Conservation (phyloP, 2,113 vertebrate genomes). For the Riparia riparia region DNA sequence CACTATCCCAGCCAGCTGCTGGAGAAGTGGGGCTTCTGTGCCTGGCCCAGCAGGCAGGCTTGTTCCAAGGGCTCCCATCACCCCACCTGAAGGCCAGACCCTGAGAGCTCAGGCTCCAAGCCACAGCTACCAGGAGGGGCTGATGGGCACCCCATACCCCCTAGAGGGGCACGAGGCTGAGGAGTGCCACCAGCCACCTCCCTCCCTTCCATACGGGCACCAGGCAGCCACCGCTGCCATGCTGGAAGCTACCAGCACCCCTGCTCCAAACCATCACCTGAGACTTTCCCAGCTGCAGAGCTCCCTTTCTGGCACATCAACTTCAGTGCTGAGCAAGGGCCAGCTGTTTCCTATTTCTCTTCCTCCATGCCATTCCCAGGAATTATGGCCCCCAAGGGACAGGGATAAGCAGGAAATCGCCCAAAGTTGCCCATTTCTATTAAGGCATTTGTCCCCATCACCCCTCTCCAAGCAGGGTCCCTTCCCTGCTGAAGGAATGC, state of each 20-base stretch:
- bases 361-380: not conserved
- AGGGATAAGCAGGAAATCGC: not conserved
- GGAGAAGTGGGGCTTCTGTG: not conserved
- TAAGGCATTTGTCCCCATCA: not conserved
- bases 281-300: not conserved
- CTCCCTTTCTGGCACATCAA: not conserved
- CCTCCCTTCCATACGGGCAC: not conserved
- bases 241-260: not conserved
- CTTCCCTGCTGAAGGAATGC: not conserved
- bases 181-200: not conserved
- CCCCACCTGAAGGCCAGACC: not conserved
- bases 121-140: rapidly evolving
- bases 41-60: not conserved
- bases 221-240: not conserved
- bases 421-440: not conserved
- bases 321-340: not conserved
- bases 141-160: not conserved
- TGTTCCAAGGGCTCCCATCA: not conserved
- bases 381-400: not conserved
- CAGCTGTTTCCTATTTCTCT: not conserved
- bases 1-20: not conserved
- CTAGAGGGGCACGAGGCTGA: not conserved
- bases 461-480: not conserved
- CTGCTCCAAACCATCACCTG: not conserved
- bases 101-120: not conserved